These are phyloP conservation scores for Drosophila yooni DNA, from an alignment of 2,888 invertebrate species.

Conservation along the genomic window DNA sequence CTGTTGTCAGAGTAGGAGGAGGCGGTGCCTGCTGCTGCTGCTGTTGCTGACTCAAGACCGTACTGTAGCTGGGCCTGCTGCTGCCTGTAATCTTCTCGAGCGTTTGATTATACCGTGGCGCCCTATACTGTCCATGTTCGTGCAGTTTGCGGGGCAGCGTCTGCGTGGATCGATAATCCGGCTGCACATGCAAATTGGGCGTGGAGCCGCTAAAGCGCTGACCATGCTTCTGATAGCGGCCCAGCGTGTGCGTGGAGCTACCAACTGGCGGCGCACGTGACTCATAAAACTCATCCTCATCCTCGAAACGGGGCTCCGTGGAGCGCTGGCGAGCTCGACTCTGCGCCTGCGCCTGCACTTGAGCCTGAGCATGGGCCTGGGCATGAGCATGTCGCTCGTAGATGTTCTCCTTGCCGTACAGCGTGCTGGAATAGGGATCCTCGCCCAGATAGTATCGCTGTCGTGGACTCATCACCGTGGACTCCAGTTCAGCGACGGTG, in stretches of 20 bases:
- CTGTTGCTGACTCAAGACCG: constrained; percentile 14
- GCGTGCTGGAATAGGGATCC: constrained; percentile 93
- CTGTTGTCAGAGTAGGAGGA: constrained; percentile 45
- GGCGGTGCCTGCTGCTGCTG: constrained; percentile 14
- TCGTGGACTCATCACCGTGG: constrained; percentile 86
- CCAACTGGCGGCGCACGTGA: constrained; percentile 33
- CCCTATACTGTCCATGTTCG: constrained; percentile 53
- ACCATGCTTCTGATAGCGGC: constrained; percentile 93
- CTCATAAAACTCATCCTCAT: constrained; percentile 67
- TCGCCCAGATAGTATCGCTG: constrained; percentile 94
- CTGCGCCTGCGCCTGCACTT: not conserved
- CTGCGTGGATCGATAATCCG: constrained; percentile 88
- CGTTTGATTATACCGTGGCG: constrained; percentile 23
- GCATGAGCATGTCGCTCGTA: constrained; percentile 86
- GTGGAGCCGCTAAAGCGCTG: constrained; percentile 88
- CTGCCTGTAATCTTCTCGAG: constrained; percentile 36
- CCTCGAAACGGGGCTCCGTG: constrained; percentile 50
- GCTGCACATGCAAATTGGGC: constrained; percentile 84
- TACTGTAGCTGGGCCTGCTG: constrained; percentile 8
- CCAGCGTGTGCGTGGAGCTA: constrained; percentile 88
- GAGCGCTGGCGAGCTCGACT: constrained; percentile 26
- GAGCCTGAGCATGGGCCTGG: constrained; percentile 16
- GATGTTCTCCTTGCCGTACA: constrained; percentile 93
- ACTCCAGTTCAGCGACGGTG: constrained; percentile 49
- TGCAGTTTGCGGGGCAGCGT: constrained; percentile 90